Base-by-base conservation (phyloP, 2,888 invertebrate species). In the Metallyticus violacea region DNA sequence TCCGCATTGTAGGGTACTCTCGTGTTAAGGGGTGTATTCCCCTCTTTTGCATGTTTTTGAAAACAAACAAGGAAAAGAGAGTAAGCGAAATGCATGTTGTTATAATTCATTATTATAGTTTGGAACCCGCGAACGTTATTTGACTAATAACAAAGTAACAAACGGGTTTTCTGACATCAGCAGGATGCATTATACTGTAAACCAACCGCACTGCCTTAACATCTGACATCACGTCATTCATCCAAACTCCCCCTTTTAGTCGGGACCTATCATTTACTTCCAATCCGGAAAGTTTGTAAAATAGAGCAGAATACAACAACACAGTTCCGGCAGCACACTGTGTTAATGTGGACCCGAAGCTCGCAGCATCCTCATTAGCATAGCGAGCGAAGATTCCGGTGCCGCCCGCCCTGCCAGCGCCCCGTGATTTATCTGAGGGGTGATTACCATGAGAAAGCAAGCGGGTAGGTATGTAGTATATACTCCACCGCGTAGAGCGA, bases 381-480 rank as follows among this genome's bases (percentile, higher is more conserved):
- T 83, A 83, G 28, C 83, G 7, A 77, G 83, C 83, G 83, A 29
- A 27, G 77, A 26, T 77, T 27, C 77, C 77, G 26, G 76, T 83
- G 83, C 83, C 9, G 27, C 82, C 27, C 81, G 40, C n/a, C 29
- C n/a, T 22, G 4, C 6, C 83, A 28, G 28, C 28, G 77, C 62
- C 7, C 29, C 28, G 83, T 77, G 83, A 83, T 83, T 83, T 83
- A 83, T 83, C 77, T 83, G 77, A 83, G 83, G 76, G 83, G 83
- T 83, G 83, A 83, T 83, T 83, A 83, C 83, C 83, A 83, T 83
- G 83, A 83, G 83, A 83, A 83, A 83, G 83, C 77, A 77, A 28
- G 27, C 62, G 7, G n/a, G 15, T 62, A 62, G 40, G 40, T 62
- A 62, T 62, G 22, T 62, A 62, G 40, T 62, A n/a, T n/a, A n/a